Base-by-base conservation (phyloP, 2,888 invertebrate species). In the Coelopa pilipes region DNA sequence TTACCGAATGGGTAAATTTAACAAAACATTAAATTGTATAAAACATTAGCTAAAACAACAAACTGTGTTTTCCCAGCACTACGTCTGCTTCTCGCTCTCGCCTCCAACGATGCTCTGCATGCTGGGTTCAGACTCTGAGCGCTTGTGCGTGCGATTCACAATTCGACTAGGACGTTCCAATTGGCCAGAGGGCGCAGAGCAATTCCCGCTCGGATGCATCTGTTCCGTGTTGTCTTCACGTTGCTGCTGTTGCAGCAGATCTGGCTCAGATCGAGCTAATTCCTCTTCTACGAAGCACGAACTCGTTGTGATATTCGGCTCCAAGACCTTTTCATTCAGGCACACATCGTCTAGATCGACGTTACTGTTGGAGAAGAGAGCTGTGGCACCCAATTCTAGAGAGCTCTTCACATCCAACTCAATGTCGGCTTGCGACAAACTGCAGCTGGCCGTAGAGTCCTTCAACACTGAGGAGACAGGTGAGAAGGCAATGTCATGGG, bases 351-450 rank as follows among this genome's bases (percentile, higher is more conserved):
- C 94, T 68, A 95, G 87, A 82, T 93, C 94, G 1, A 94, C 95
- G 13, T 94, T 94, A 83, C 96, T 96, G 83, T 96, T 96, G 1
- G 95, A 94, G 86, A 96, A 94, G 76, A 96, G 92, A 1, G 94
- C 93, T 11, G 93, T 92, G 5, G 93, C 91, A 72, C 93, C 90
- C 81, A 94, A 88, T 80, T 91, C 90, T 21, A 87, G 73, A 0
- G 86, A 86, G 65, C 84, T 83, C 67, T 85, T 86, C 9, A 83
- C 82, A 75, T 85, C 85, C 74, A 86, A 77, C 65, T 85, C 82
- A 10, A 81, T 80, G 34, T 85, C 83, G 89, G 89, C 72, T 19
- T 68, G 11, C 13, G 63, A 65, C 11, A 67, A 50, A 59, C 63
- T 17, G 57, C 70, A 63, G 19, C 17, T 63, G 1, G 66, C 57